phyloP scores from a whole-genome alignment of 1,140 invertebrate species.

The Drosophila nigrodunni region DNA sequence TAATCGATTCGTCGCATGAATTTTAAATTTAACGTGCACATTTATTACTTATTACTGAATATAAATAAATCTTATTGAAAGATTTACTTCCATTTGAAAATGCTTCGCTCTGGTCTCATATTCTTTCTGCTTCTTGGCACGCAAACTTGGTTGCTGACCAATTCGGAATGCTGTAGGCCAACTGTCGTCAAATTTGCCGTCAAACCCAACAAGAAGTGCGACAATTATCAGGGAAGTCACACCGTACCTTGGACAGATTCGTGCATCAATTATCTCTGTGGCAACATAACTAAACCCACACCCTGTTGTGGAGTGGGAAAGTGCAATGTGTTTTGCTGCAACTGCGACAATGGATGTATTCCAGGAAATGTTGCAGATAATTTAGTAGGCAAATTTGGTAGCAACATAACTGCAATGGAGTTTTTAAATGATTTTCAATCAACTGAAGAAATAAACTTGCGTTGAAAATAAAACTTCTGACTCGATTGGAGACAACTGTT shows the following conservation, averaged over 20 bases:
- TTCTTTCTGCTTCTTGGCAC: too few species aligned
- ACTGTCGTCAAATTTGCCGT: background rate
- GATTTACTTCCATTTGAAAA: too few species aligned
- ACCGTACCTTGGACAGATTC: background rate
- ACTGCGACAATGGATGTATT: background rate
- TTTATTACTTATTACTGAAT: too few species aligned
- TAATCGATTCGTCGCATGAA: too few species aligned
- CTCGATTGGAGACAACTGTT: too few species aligned
- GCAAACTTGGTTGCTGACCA: too few species aligned
- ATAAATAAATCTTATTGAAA: too few species aligned
- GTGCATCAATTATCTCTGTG: background rate
- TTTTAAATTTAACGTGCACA: too few species aligned
- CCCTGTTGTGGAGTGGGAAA: constrained; percentile 6
- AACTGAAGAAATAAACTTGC: background rate
- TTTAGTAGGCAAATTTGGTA: background rate
- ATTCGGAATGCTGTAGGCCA: background rate
- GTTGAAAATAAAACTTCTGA: too few species aligned
- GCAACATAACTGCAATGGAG: background rate
- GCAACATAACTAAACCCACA: background rate
- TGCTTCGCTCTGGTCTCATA: too few species aligned
- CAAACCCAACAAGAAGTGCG: background rate
- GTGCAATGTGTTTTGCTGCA: constrained; percentile 27
- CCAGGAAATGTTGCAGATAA: background rate
- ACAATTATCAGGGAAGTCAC: background rate
- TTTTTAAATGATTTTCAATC: background rate